A percentile compares a stretch with the other conserved stretches of the same genome.
Conservation (phyloP, 1,140 invertebrate genomes). For the fruit fly (Drosophila melanogaster) region Release_6_plus_ISO1_MT NT_033777.3:8855001-8855500, state of each 20-base stretch:
- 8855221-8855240: constrained; percentile 68
- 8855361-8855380: neutral
- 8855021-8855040: constrained; percentile 56
- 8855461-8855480: constrained; percentile 21
- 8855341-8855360: neutral
- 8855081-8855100: constrained; percentile 44
- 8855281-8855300: constrained; percentile 67
- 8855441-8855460: constrained; percentile 30
- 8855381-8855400: neutral
- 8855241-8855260: constrained; percentile 62
- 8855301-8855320: constrained; percentile 25
- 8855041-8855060: constrained; percentile 32
- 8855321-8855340: constrained; percentile 1
- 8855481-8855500: constrained; percentile 16
- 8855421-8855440: constrained; percentile 24
- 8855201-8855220: constrained; percentile 71
- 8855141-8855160: constrained; percentile 41
- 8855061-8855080: constrained; percentile 27
- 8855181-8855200: constrained; percentile 68
- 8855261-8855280: constrained; percentile 50
- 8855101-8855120: constrained; percentile 38
- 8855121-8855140: constrained; percentile 13
- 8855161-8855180: constrained; percentile 66
- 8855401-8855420: constrained; percentile 17
- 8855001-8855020: constrained; percentile 18